phyloP scores from a whole-genome alignment of 2,888 invertebrate genomes.

The Cacoxenus indagator region DNA sequence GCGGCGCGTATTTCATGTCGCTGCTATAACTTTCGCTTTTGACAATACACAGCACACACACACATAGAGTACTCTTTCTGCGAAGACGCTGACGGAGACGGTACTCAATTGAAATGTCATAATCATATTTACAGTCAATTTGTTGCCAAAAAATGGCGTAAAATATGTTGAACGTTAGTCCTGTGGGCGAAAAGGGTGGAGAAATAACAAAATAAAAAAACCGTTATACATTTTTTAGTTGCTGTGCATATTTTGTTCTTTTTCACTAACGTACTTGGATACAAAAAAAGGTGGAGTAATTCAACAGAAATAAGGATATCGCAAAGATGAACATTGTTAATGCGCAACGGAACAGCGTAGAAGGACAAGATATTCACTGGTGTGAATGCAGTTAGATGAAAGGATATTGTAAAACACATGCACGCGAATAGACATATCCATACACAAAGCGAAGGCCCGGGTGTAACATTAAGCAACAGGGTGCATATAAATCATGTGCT shows the following conservation, averaged over 20 bases:
- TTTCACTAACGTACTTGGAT: neutral
- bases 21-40: slow-evolving; percentile 25
- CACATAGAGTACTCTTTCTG: neutral
- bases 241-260: neutral
- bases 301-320: neutral
- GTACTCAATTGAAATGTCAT: slow-evolving; percentile 44
- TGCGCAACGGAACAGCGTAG: neutral
- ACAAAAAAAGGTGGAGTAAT: neutral
- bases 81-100: neutral
- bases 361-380: neutral
- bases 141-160: slow-evolving; percentile 34
- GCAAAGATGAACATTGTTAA: slow-evolving; percentile 22
- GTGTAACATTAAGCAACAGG: slow-evolving; percentile 45
- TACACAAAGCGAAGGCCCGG: neutral
- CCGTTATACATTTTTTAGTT: slow-evolving; percentile 43
- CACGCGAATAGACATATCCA: neutral
- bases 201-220: slow-evolving; percentile 21
- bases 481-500: slow-evolving; percentile 50
- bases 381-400: neutral
- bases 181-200: neutral
- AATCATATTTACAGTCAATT: slow-evolving; percentile 60
- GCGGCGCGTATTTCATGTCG: slow-evolving; percentile 29
- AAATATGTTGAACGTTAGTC: slow-evolving; percentile 5
- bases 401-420: neutral
- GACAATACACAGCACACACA: neutral